Evolutionary conservation across 2,888 invertebrate genomes (phyloP).

Genomic region (Homarus gammarus): DNA sequence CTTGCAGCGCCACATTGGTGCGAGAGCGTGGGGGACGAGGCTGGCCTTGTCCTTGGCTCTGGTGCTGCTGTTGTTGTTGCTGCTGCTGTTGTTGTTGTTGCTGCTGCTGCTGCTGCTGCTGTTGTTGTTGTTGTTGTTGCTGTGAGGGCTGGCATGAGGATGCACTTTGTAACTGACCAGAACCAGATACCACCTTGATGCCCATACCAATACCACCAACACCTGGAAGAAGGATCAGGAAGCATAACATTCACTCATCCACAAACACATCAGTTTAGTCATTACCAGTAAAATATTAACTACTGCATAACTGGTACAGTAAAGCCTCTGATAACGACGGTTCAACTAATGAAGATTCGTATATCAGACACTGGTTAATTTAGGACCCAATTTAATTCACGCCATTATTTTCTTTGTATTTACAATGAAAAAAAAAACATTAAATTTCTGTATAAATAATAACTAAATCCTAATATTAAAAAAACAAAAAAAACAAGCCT

Average conservation of each 20-base stretch:
- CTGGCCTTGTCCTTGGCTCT: constrained; percentile 7
- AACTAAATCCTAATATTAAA: no score
- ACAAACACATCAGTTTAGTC: background rate
- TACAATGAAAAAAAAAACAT: no score
- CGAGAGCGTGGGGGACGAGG: constrained; percentile 78
- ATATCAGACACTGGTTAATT: no score
- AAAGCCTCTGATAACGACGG: background rate
- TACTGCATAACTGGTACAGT: background rate
- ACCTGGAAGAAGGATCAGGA: background rate
- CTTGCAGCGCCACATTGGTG: constrained; percentile 88
- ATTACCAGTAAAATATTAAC: background rate
- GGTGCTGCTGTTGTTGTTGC: constrained; percentile 21
- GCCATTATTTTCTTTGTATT: no score
- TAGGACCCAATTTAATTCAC: no score
- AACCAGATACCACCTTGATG: constrained; percentile 29
- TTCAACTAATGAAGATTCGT: no score
- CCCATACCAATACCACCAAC: constrained; percentile 15
- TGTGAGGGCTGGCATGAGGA: constrained; percentile 22
- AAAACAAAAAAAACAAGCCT: no score
- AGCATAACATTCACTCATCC: background rate
- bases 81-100: constrained; percentile 23
- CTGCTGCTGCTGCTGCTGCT: constrained; percentile 23
- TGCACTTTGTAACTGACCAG: constrained; percentile 33
- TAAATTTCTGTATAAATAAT: no score
- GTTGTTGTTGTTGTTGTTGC: no score